These are phyloP conservation scores for Rhinopomastus cyanomelas DNA, from an alignment of 2,113 vertebrate species.

Conservation along the genomic window DNA sequence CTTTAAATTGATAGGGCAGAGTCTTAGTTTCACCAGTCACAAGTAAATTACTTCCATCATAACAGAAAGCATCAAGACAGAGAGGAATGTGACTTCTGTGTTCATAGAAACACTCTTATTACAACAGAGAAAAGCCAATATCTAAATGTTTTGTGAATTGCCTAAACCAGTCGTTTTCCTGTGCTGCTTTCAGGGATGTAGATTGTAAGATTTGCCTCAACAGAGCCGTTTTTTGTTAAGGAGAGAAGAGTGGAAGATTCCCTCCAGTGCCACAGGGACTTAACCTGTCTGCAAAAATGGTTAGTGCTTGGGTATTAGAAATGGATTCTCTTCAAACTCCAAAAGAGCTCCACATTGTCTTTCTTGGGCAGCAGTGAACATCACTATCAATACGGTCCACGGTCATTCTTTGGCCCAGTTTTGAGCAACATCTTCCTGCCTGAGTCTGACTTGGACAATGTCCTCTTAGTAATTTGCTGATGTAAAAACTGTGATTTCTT, in stretches of 20 bases:
- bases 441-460: not conserved
- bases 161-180: not conserved
- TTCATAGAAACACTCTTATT: not conserved
- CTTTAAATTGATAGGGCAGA: not conserved
- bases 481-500: not conserved
- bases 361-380: not conserved
- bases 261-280: fast-evolving
- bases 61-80: not conserved
- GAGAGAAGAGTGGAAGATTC: not conserved
- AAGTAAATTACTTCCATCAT: not conserved
- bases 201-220: not conserved
- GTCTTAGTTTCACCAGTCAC: not conserved
- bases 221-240: not conserved
- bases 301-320: not conserved
- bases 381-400: not conserved
- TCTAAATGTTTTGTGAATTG: not conserved
- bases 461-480: not conserved
- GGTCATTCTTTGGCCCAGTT: not conserved
- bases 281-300: not conserved
- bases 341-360: not conserved
- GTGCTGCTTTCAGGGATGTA: not conserved
- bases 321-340: not conserved
- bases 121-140: not conserved
- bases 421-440: not conserved
- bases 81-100: not conserved